phyloP scores from a whole-genome alignment of 2,797 vertebrate genomes.

The Arrhamphus sclerolepis region DNA sequence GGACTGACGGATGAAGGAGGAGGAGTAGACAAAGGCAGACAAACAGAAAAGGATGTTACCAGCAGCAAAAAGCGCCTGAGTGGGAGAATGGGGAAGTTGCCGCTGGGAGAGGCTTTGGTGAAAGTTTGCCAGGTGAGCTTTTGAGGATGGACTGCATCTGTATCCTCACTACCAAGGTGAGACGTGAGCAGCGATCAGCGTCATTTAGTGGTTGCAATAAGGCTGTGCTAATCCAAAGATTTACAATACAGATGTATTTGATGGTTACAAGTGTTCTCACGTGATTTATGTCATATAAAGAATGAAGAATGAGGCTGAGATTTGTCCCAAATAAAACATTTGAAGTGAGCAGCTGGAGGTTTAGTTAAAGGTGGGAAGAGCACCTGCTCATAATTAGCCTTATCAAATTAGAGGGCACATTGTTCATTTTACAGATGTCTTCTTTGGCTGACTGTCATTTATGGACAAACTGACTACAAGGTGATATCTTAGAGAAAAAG shows the following conservation, averaged over 20 bases:
- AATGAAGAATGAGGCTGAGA: too few relatives aligned
- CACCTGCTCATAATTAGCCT: too few relatives aligned
- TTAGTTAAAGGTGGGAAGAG: neutral
- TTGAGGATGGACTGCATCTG: slow-evolving; percentile 81
- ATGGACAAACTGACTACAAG: slow-evolving; percentile 17
- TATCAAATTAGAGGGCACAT: neutral
- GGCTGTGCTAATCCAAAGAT: neutral
- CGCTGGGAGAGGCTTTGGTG: slow-evolving; percentile 46
- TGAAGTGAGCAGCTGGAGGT: neutral
- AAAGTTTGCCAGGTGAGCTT: slow-evolving; percentile 52
- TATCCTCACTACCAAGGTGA: slow-evolving; percentile 82
- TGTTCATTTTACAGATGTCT: slow-evolving; percentile 1
- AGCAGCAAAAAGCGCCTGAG: slow-evolving; percentile 45
- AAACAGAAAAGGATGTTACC: slow-evolving; percentile 33
- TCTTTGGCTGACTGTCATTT: slow-evolving; percentile 2
- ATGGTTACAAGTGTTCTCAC: too few relatives aligned
- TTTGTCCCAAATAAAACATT: too few relatives aligned
- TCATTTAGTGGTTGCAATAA: neutral
- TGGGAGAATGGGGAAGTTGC: slow-evolving; percentile 38
- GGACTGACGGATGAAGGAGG: slow-evolving; percentile 43
- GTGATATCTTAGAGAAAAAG: slow-evolving; percentile 15
- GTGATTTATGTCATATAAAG: too few relatives aligned
- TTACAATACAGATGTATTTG: neutral
- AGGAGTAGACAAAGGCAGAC: slow-evolving; percentile 32
- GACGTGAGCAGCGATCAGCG: slow-evolving; percentile 20